Evolutionary conservation across 2,797 vertebrate species (phyloP).

Genomic region (Phylloscopus collybita): DNA sequence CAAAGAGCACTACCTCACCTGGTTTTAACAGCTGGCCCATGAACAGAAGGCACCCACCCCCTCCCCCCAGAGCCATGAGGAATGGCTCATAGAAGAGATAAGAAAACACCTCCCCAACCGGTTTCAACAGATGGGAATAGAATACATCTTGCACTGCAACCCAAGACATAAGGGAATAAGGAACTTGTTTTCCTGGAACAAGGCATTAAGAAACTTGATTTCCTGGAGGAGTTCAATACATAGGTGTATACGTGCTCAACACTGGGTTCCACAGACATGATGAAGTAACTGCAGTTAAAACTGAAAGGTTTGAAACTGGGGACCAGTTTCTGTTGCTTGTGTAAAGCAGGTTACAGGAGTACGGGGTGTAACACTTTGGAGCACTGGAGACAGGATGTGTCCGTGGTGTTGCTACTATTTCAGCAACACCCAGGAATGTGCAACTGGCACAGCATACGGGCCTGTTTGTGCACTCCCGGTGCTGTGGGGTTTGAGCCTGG

Average conservation of each 20-base stretch:
- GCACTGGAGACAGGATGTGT: neutral
- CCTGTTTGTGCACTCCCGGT: accelerated
- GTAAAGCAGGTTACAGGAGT: neutral
- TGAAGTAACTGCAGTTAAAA: neutral
- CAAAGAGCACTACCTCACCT: too few relatives aligned
- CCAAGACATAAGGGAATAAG: neutral
- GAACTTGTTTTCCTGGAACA: neutral
- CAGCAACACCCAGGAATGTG: neutral
- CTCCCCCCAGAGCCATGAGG: too few relatives aligned
- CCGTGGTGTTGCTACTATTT: neutral
- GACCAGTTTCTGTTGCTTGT: neutral
- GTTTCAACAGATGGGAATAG: too few relatives aligned
- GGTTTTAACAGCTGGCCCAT: too few relatives aligned
- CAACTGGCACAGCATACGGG: neutral
- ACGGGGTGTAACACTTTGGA: accelerated
- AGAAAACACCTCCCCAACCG: too few relatives aligned
- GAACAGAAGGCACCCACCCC: too few relatives aligned
- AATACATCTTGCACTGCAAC: too few relatives aligned
- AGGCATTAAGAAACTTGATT: neutral
- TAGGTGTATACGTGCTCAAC: neutral
- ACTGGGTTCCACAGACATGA: neutral
- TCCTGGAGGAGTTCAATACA: neutral
- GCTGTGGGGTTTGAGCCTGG: neutral
- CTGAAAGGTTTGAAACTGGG: neutral
- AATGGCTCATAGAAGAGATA: too few relatives aligned